Conservation (phyloP, 2,888 invertebrate species). For the Trilocha varians region DNA sequence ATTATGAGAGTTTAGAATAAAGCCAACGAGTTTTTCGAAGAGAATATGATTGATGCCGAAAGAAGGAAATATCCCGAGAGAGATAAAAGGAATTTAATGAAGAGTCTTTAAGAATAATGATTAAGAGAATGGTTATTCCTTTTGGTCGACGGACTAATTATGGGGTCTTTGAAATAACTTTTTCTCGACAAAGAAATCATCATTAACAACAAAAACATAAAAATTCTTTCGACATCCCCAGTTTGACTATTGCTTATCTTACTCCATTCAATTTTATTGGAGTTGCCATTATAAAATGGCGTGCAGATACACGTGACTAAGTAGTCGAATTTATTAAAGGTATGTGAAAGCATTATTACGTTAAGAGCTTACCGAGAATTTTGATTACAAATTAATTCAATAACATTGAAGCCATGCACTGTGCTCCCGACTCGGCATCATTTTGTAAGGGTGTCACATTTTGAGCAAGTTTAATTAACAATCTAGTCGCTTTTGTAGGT, state of each 20-base stretch:
- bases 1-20: constrained; percentile 74
- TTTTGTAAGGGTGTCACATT: constrained; percentile 72
- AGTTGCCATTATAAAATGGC: too few relatives aligned
- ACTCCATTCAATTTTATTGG: too few relatives aligned
- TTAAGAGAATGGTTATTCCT: constrained; percentile 72
- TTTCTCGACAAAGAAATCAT: constrained; percentile 30
- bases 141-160: constrained; percentile 65
- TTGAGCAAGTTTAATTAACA: constrained; percentile 74
- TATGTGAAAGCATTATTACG: constrained; percentile 47
- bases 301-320: neutral
- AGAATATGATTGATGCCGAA: constrained; percentile 72
- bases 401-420: constrained; percentile 67
- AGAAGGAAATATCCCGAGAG: constrained; percentile 69
- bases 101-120: constrained; percentile 73
- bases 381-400: constrained; percentile 72
- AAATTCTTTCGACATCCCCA: too few relatives aligned
- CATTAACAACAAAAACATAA: too few relatives aligned
- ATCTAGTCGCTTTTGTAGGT: constrained; percentile 72
- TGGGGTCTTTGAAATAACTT: constrained; percentile 63
- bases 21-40: constrained; percentile 71
- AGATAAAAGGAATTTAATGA: constrained; percentile 74
- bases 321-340: constrained; percentile 8
- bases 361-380: constrained; percentile 62
- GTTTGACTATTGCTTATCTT: too few relatives aligned
- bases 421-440: constrained; percentile 60